Evolutionary conservation across 2,888 invertebrate genomes (phyloP).

Genomic region (Cybosia mesomella): DNA sequence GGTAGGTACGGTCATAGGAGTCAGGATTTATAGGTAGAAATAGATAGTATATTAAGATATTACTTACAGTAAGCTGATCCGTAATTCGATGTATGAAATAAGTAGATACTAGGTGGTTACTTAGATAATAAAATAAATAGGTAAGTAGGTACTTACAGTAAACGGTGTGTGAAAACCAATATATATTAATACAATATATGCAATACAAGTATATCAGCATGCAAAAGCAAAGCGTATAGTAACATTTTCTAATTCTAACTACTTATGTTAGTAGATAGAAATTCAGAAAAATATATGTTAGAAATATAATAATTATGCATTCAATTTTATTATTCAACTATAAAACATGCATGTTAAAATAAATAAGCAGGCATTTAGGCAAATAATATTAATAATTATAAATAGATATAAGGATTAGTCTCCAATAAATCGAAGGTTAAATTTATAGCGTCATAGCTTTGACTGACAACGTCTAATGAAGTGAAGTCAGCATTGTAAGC

Average conservation of each 20-base stretch:
- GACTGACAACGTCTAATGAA: conserved; percentile 28
- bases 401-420: conserved; percentile 3
- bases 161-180: conserved; percentile 31
- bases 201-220: conserved; percentile 30
- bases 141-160: conserved; percentile 44
- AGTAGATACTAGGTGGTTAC: conserved; percentile 27
- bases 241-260: not conserved
- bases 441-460: conserved; percentile 25
- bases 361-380: not conserved
- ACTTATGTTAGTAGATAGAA: not conserved
- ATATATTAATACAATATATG: conserved; percentile 34
- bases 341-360: conserved; percentile 7
- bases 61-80: conserved; percentile 45
- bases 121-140: conserved; percentile 35
- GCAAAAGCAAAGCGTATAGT: conserved; percentile 25
- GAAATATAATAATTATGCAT: not conserved
- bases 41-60: conserved; percentile 30
- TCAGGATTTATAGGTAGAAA: conserved; percentile 36
- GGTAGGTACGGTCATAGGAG: conserved; percentile 32
- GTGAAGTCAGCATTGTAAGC: conserved; percentile 18
- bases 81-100: conserved; percentile 33
- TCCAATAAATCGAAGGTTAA: conserved; percentile 3
- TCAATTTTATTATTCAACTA: not conserved
- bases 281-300: not conserved
- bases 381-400: not conserved